Conservation (phyloP, 53 echinoderm and acorn worm species). For the Apostichopus leukothele region DNA sequence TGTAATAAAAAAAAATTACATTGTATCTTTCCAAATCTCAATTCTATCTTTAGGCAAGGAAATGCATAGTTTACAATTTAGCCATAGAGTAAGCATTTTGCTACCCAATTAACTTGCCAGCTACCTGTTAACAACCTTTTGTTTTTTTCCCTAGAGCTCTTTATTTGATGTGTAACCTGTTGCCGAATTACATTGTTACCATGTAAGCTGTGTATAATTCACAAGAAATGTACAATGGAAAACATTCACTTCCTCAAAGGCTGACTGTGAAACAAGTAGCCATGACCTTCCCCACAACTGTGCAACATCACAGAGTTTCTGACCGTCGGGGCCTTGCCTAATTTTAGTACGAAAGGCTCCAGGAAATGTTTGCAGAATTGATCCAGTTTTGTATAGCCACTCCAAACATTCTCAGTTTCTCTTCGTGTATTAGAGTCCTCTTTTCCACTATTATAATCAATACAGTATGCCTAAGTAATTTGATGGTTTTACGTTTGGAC, state of each 20-base stretch:
- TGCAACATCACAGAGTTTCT: not conserved
- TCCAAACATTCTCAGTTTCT: not conserved
- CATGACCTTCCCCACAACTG: not conserved
- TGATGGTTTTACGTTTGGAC: not conserved
- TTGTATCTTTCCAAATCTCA: too few relatives aligned
- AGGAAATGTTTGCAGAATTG: slow-evolving; percentile 3
- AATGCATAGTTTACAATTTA: too few relatives aligned
- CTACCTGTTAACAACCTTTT: too few relatives aligned
- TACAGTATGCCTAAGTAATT: not conserved
- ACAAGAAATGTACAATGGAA: not conserved
- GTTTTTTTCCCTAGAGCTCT: not conserved
- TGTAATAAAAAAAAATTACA: too few relatives aligned
- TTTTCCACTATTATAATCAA: not conserved
- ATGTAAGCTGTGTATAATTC: too few relatives aligned
- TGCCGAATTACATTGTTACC: not conserved
- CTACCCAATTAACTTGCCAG: too few relatives aligned
- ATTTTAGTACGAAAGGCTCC: not conserved
- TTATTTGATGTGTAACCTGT: not conserved
- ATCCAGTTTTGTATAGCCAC: not conserved
- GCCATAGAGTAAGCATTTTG: too few relatives aligned
- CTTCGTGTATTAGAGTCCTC: not conserved
- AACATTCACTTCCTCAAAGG: not conserved
- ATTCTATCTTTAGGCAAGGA: too few relatives aligned
- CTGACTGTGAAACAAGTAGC: not conserved
- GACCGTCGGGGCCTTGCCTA: not conserved